These are phyloP conservation scores for Grapholita molesta DNA, from an alignment of 1,140 invertebrate species.

Conservation along the genomic window DNA sequence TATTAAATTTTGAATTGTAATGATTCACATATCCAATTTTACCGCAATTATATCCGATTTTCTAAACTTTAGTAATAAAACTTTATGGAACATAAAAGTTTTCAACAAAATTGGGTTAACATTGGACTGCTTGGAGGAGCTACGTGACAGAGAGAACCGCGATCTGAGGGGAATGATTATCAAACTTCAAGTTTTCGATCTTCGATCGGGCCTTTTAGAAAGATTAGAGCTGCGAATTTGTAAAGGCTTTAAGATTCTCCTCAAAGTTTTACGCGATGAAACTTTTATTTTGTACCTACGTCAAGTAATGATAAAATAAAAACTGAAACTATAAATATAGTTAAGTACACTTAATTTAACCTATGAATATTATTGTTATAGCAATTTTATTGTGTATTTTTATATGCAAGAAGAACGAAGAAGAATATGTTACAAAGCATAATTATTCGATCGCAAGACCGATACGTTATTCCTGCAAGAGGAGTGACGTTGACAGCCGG, in stretches of 20 bases:
- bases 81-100: slow-evolving; percentile 5
- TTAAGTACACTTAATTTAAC: too few relatives aligned
- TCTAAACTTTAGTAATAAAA: slow-evolving; percentile 13
- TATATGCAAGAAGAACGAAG: not conserved
- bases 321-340: too few relatives aligned
- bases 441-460: not conserved
- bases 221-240: not conserved
- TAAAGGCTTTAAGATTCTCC: not conserved
- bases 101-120: slow-evolving; percentile 7
- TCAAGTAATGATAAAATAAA: too few relatives aligned
- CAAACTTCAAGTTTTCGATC: slow-evolving; percentile 11
- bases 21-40: not conserved
- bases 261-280: not conserved
- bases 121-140: not conserved
- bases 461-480: not conserved
- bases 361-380: too few relatives aligned
- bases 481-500: not conserved
- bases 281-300: not conserved
- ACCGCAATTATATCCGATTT: not conserved
- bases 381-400: too few relatives aligned
- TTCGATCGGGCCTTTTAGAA: not conserved
- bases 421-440: not conserved
- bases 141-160: slow-evolving; percentile 11
- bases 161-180: not conserved
- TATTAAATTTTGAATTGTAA: not conserved